phyloP scores from a whole-genome alignment of 2,888 invertebrate genomes.

The Melanostoma mellinum region DNA sequence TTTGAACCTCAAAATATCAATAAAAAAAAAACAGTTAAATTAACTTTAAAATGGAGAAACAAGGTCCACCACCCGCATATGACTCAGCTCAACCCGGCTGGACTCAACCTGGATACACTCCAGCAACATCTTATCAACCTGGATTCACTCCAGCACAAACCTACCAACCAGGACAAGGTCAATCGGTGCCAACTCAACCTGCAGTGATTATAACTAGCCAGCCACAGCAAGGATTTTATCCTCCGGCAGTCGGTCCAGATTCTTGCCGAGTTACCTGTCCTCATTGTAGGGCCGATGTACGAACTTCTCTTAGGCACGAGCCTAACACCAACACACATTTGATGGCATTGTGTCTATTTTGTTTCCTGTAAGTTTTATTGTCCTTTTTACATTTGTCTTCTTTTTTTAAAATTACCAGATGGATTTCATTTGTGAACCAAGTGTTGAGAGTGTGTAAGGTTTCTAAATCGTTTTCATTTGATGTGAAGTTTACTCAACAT shows the following conservation, averaged over 20 bases:
- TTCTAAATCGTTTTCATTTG: background rate
- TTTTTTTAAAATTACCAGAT: background rate
- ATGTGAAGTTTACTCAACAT: no score
- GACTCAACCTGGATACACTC: conserved; percentile 76
- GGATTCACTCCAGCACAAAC: conserved; percentile 59
- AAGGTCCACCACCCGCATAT: conserved; percentile 77
- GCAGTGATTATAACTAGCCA: conserved; percentile 30
- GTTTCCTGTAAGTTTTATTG: conserved; percentile 78
- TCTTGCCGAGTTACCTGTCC: conserved; percentile 81
- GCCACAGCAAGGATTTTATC: background rate
- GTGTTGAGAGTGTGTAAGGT: no score
- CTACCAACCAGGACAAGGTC: conserved; percentile 5
- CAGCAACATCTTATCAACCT: conserved; percentile 79
- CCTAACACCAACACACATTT: conserved; percentile 79
- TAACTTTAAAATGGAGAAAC: conserved; percentile 36
- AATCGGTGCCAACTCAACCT: background rate
- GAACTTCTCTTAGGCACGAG: conserved; percentile 81
- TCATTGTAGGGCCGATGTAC: conserved; percentile 82
- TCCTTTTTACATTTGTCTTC: background rate
- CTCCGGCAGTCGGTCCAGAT: conserved; percentile 78
- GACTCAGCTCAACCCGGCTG: conserved; percentile 63
- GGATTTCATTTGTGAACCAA: background rate
- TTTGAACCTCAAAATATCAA: background rate
- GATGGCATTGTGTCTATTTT: conserved; percentile 78
- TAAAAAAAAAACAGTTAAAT: conserved; percentile 3